Evolutionary conservation across 2,888 invertebrate species (phyloP), one percentile per base, ranked within the genome.

Genomic region (Bibio marci): DNA sequence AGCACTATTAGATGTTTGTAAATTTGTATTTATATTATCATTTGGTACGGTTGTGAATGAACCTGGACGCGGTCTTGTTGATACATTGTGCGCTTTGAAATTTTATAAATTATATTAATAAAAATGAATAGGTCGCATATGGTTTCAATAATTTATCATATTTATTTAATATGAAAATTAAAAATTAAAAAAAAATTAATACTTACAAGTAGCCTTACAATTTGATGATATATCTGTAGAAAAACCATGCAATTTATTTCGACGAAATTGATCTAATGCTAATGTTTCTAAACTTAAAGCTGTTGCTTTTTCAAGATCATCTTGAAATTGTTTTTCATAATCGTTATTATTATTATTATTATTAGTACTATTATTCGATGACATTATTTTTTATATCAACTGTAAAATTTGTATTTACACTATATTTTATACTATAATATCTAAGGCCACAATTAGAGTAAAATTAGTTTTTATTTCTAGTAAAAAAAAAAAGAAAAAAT

Each of bases 211-310:
- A 32, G 40, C 30, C 39, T 33, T 38, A 38, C 38, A 34, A 13
- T 36, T 35, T 35, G 40, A 34, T 35, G 41, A 35, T 5, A 40
- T 35, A 34, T 43, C 46, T 8, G 43, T 14, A 10, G 35, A 19
- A 10, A 43, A 44, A 41, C 43, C 43, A 35, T 41, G 41, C 5
- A 45, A 38, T 43, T 76, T 80, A 59, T 76, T 74, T 45, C 80
- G 70, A 49, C 74, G 70, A 58, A 80, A 86, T 55, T 83, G 78
- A 54, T 87, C 86, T 47, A 86, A 64, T 30, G 85, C 86, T 48
- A 85, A 67, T 52, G 81, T 83, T 65, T 88, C 87, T 54, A 88
- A 65, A 63, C 87, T 88, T 35, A 88, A 65, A 38, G 87, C 86
- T 56, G 82, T 83, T 2, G 88, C 88, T 58, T 80, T 76, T 61